Conservation (phyloP, 2,113 vertebrate species). For the Argyrosomus japonicus region DNA sequence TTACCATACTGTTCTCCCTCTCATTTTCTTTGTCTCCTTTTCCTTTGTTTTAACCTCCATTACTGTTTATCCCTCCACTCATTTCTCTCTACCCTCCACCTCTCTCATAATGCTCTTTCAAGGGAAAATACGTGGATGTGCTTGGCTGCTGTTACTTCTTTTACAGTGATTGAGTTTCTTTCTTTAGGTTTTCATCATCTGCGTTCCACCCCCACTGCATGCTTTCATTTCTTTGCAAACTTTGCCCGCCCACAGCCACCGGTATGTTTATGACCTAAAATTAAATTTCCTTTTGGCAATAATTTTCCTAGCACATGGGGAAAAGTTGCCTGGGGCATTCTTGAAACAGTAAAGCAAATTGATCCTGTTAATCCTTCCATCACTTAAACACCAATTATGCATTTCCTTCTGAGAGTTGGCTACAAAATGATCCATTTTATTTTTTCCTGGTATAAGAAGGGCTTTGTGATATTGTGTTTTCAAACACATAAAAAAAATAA, state of each 20-base stretch:
- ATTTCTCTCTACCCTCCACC: slow-evolving; percentile 5
- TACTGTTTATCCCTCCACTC: not conserved
- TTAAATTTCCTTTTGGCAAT: slow-evolving; percentile 61
- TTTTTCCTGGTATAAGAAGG: not conserved
- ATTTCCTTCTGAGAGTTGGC: not conserved
- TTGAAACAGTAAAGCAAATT: slow-evolving; percentile 21
- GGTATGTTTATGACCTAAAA: slow-evolving; percentile 60
- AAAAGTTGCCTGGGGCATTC: not conserved
- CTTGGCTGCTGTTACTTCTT: slow-evolving; percentile 23
- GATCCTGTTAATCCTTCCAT: slow-evolving; percentile 34
- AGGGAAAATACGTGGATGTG: slow-evolving; percentile 17
- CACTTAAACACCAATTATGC: slow-evolving; percentile 29
- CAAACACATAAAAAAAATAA: not conserved
- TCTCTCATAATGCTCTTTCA: slow-evolving; percentile 30
- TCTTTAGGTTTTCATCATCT: slow-evolving; percentile 52
- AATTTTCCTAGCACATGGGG: slow-evolving; percentile 38
- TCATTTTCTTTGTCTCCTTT: not conserved
- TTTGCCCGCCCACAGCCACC: slow-evolving; percentile 50
- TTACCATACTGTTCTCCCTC: not conserved
- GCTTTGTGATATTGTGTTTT: not conserved
- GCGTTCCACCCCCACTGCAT: slow-evolving; percentile 36
- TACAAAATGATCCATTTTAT: not conserved
- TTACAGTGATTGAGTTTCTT: slow-evolving; percentile 49
- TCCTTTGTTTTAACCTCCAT: slow-evolving; percentile 27
- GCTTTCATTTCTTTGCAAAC: slow-evolving; percentile 62